phyloP scores from a whole-genome alignment of 2,797 vertebrate species.

The Lepus oiostolus region DNA sequence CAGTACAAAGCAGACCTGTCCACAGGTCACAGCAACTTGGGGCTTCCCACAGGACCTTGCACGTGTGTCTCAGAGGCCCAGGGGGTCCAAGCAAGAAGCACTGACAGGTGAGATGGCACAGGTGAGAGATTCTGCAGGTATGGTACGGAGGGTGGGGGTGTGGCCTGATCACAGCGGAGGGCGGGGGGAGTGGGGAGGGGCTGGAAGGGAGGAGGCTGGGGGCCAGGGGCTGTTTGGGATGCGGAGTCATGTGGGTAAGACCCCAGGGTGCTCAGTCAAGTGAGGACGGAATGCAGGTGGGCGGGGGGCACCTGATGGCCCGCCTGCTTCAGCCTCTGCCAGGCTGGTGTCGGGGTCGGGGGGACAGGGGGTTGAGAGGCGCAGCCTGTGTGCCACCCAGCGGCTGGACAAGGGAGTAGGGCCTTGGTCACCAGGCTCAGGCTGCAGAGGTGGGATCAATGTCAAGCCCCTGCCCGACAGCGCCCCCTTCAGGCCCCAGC shows the following conservation, averaged over 20 bases:
- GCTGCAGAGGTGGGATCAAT: neutral
- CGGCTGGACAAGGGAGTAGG: neutral
- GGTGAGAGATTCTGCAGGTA: too few species aligned
- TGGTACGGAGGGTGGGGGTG: too few species aligned
- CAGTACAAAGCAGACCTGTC: neutral
- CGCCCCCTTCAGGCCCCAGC: too few species aligned
- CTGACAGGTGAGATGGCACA: too few species aligned
- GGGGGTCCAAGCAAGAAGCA: too few species aligned
- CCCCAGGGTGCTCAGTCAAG: neutral
- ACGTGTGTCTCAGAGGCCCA: neutral
- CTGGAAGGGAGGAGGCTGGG: too few species aligned
- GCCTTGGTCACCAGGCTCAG: neutral
- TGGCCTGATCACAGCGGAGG: too few species aligned
- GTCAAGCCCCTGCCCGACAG: too few species aligned
- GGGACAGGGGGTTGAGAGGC: neutral
- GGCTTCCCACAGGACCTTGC: accelerated
- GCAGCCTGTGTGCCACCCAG: accelerated
- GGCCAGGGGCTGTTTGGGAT: neutral
- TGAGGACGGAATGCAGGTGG: accelerated
- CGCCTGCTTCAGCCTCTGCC: neutral
- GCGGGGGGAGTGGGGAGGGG: too few species aligned
- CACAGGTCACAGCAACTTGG: accelerated
- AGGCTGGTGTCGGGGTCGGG: too few species aligned
- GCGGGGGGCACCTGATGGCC: accelerated
- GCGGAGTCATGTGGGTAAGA: neutral